Evolutionary conservation across 2,797 vertebrate species (phyloP), one percentile per base, ranked within the genome.

Genomic region (Tapirus indicus): DNA sequence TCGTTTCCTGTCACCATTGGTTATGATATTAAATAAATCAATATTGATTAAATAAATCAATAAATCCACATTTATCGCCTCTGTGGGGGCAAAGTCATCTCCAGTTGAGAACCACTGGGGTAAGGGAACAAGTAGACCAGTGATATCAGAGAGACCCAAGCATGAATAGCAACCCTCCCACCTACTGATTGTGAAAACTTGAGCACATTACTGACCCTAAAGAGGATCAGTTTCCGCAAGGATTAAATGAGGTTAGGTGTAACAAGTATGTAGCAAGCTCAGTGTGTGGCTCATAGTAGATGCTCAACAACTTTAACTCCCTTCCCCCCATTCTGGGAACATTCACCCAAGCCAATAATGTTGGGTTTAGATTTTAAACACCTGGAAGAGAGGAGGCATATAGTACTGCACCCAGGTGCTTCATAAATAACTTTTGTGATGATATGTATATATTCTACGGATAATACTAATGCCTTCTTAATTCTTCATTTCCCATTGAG

Each of bases 21-120:
- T 52, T 91, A 32, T 60, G 89, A 79, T 60, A 64, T 18, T 91
- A 92, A 77, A 64, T 82, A n/a, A n/a, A n/a, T n/a, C n/a, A n/a
- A n/a, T n/a, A n/a, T n/a, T n/a, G n/a, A n/a, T n/a, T n/a, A n/a
- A n/a, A n/a, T n/a, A n/a, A 47, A 64, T 88, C 29, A 52, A 72
- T 74, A 62, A 77, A 96, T 75, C 49, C 38, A 88, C 72, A 47
- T 4, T 38, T 38, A 38, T 38, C 38, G 4, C 38, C 11, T 2
- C n/a, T 6, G 25, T 32, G 44, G 8, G 7, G 16, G 38, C 9
- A 72, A 68, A 74, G 4, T 62, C 11, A 8, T 44, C 6, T 2
- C 21, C 44, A 49, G 13, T n/a, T 47, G 54, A 94, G 75, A 92
- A 25, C 32, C 27, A 35, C 14, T 21, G 25, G 3, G 52, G 9